Percentiles rank a stretch among this genome's conserved stretches.
Conservation (phyloP, 2,888 invertebrate species). For the Lamellibrachia columna region DNA sequence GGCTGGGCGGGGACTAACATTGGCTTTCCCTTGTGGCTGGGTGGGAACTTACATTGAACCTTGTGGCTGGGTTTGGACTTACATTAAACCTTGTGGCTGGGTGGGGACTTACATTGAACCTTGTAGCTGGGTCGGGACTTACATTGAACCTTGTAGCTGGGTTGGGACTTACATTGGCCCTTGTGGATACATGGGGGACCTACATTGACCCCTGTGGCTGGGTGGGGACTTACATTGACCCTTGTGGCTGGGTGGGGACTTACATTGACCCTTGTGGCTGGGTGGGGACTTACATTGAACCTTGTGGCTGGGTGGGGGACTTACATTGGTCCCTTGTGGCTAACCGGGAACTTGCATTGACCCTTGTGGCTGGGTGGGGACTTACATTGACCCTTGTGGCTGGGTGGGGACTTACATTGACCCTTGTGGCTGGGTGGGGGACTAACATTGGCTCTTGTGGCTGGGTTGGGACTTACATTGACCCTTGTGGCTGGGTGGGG, state of each 20-base stretch:
- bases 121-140: no score
- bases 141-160: neutral
- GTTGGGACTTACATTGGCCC: neutral
- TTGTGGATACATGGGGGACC: neutral
- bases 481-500: neutral
- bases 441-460: no score
- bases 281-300: neutral
- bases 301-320: neutral
- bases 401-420: neutral
- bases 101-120: no score
- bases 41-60: neutral
- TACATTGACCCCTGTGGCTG: neutral
- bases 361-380: no score
- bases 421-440: neutral
- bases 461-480: neutral
- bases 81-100: no score
- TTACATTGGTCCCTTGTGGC: neutral
- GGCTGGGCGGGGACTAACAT: neutral
- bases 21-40: neutral
- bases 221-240: no score
- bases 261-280: neutral
- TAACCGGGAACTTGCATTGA: no score
- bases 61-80: no score
- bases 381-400: neutral
- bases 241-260: neutral